Evolutionary conservation across 1,140 invertebrate genomes (phyloP), one percentile per base, ranked within the genome.

Genomic region (Calliopsis andreniformis): DNA sequence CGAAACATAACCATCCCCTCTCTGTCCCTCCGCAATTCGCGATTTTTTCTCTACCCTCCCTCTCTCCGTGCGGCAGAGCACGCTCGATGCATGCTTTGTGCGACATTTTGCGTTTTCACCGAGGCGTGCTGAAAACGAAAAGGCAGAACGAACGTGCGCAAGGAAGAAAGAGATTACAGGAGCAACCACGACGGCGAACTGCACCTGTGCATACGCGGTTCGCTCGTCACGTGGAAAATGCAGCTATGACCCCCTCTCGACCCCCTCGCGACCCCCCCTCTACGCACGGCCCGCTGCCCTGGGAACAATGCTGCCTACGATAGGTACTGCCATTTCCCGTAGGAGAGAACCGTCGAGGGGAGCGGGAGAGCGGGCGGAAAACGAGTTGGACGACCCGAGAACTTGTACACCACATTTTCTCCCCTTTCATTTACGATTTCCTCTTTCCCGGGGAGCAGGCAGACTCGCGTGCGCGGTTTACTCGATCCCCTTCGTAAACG

Each of bases 101-200:
- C 66, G 61, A 80, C 62, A 83, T 84, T 80, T 83, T 83, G 81
- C 81, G 76, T 83, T 83, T 83, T 83, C 78, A 80, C 67, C 82
- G 81, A 83, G 76, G 59, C 76, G 69, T 83, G 56, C 68, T 79
- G 66, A 79, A 75, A 10, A 47, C 51, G 72, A 51, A 64, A 75
- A 62, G 58, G 39, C 16, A 61, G 73, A 81, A 58, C 55, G 69
- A 64, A 32, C 47, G 81, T 32, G 51, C 35, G 68, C 32, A 66
- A 68, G 47, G 25, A 67, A 68, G 78, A 83, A 72, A 68, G 61
- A 82, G 77, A 61, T 62, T 69, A 35, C 42, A 51, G 58, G 51
- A 47, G 68, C 76, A 16, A n/a, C 51, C 58, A 66, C 53, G 43
- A 39, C 30, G 25, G 32, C 59, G 18, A 28, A 42, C 20, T 62